Conservation (phyloP, 2,888 invertebrate species). For the Phymatocera aterrima region DNA sequence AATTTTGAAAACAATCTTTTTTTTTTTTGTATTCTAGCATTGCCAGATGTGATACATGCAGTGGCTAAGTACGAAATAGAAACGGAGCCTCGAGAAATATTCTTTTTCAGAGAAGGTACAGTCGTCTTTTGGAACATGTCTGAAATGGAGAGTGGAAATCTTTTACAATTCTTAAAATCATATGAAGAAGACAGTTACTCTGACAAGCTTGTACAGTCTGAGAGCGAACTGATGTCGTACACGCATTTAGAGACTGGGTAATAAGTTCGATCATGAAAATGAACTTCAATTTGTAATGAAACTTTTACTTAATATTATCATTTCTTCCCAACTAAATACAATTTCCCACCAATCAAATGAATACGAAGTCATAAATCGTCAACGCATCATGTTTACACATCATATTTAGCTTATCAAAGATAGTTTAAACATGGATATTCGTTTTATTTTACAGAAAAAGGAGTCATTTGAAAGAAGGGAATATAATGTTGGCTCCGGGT, state of each 20-base stretch:
- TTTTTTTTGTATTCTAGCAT: conserved; percentile 69
- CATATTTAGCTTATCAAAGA: conserved; percentile 4
- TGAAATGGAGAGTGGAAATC: conserved; percentile 86
- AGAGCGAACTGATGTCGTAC: conserved; percentile 91
- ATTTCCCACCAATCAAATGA: not conserved
- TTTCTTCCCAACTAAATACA: not conserved
- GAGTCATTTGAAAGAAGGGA: conserved; percentile 74
- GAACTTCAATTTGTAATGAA: not conserved
- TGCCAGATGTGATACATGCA: conserved; percentile 88
- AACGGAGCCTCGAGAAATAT: conserved; percentile 88
- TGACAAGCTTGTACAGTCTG: conserved; percentile 82
- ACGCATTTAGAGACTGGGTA: conserved; percentile 79
- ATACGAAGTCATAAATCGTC: not conserved
- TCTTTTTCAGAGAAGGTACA: conserved; percentile 93
- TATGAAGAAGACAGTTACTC: conserved; percentile 85
- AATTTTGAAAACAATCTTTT: not conserved
- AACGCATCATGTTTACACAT: not conserved
- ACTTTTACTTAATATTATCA: not conserved
- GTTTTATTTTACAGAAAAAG: conserved; percentile 65
- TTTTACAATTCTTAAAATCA: conserved; percentile 84
- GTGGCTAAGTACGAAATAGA: conserved; percentile 90
- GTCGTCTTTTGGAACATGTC: conserved; percentile 94
- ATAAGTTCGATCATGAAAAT: conserved; percentile 62
- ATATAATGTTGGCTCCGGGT: conserved; percentile 76
- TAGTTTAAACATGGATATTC: not conserved